A percentile compares a stretch with the other conserved stretches of the same genome.
Evolutionary conservation across 2,888 invertebrate genomes (phyloP).

Genomic region (Noctua janthe): DNA sequence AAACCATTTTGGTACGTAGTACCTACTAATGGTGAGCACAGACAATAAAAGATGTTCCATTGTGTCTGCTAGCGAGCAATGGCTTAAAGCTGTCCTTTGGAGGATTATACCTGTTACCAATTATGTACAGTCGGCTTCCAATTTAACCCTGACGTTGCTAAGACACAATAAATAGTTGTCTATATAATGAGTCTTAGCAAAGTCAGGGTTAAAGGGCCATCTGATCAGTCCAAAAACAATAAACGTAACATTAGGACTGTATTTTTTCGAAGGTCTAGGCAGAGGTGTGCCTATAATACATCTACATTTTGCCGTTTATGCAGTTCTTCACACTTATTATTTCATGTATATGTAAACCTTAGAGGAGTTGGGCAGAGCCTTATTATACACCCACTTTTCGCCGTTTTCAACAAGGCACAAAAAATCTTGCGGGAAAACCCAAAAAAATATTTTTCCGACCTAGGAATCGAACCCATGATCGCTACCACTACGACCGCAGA

Average conservation of each 20-base stretch:
- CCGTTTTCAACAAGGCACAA: too few species aligned
- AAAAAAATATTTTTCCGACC: too few species aligned
- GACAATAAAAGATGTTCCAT: not conserved
- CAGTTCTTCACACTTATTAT: too few species aligned
- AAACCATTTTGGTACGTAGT: not conserved
- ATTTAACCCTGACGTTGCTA: not conserved
- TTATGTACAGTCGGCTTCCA: not conserved
- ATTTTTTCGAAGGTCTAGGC: not conserved
- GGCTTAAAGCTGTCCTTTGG: conserved; percentile 15
- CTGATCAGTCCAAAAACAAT: not conserved
- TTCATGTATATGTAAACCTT: too few species aligned
- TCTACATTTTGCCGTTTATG: too few species aligned
- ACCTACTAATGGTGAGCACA: not conserved
- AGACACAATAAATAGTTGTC: not conserved
- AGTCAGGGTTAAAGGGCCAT: not conserved
- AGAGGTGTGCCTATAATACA: not conserved
- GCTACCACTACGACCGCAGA: too few species aligned
- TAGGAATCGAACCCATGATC: too few species aligned
- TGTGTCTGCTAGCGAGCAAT: not conserved
- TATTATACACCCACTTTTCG: too few species aligned
- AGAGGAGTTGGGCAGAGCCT: too few species aligned
- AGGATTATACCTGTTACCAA: conserved; percentile 7
- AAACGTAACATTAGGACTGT: not conserved
- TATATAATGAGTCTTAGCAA: too few species aligned
- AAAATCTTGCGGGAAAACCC: too few species aligned